These are phyloP conservation scores for Solenodon paradoxus DNA, from an alignment of 2,113 vertebrate genomes.

Conservation along the genomic window DNA sequence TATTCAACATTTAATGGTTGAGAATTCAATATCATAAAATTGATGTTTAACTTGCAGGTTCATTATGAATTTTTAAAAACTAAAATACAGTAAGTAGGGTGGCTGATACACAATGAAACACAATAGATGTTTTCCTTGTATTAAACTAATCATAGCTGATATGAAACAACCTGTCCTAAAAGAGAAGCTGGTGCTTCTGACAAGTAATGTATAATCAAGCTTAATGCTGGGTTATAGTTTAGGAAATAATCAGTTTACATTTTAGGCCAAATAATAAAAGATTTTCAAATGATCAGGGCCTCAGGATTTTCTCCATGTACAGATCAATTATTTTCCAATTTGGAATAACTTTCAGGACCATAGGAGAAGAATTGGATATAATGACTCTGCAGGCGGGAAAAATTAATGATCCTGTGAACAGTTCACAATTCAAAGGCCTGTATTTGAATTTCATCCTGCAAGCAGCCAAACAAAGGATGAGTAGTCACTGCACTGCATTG, in stretches of 20 bases:
- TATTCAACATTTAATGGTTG: background rate
- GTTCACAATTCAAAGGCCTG: background rate
- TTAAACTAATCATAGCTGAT: background rate
- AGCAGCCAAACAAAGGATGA: background rate
- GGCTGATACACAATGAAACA: background rate
- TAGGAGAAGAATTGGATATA: background rate
- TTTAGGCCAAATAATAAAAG: background rate
- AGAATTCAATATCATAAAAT: background rate
- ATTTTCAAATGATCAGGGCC: background rate
- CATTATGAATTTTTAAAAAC: background rate
- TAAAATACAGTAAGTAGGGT: background rate
- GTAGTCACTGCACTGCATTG: background rate
- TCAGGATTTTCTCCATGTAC: background rate
- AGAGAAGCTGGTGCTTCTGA: too few relatives aligned
- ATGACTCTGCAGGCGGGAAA: background rate
- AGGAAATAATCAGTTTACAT: background rate
- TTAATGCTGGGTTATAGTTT: background rate
- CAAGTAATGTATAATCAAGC: background rate
- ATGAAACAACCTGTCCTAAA: background rate
- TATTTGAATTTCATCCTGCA: background rate
- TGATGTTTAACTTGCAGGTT: background rate
- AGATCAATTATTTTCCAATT: background rate
- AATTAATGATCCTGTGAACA: background rate
- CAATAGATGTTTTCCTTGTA: background rate
- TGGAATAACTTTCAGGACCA: background rate